phyloP scores from a whole-genome alignment of 2,888 invertebrate genomes.

The Cabera pusaria region DNA sequence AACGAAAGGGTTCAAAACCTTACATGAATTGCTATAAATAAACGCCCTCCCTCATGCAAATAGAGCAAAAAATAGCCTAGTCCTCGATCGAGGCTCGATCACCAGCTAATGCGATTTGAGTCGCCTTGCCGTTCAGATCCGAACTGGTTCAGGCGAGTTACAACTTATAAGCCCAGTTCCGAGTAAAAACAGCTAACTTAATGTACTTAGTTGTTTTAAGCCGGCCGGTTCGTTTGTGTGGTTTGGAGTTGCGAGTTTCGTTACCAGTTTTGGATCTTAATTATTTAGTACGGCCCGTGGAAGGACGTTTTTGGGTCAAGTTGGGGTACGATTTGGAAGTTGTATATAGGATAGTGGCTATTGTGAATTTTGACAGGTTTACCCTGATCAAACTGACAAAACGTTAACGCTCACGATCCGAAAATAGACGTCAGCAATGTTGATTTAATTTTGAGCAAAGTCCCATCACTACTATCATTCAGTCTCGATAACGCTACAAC shows the following conservation, averaged over 20 bases:
- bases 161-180: constrained; percentile 27
- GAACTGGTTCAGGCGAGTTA: constrained; percentile 54
- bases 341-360: too few species aligned
- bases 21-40: too few species aligned
- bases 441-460: too few species aligned
- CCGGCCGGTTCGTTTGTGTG: constrained; percentile 18
- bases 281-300: constrained; percentile 10
- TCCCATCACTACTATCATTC: too few species aligned
- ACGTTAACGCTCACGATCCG: too few species aligned
- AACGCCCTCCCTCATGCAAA: constrained; percentile 5
- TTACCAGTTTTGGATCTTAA: constrained; percentile 16
- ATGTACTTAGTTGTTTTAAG: constrained; percentile 24
- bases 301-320: constrained; percentile 1
- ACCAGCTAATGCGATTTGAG: constrained; percentile 67
- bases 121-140: constrained; percentile 55
- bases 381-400: too few species aligned
- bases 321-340: constrained; percentile 1
- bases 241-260: constrained; percentile 15
- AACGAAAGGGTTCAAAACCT: too few species aligned
- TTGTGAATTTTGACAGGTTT: too few species aligned
- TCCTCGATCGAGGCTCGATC: constrained; percentile 43
- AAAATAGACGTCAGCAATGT: too few species aligned
- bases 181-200: constrained; percentile 22
- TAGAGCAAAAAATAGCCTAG: constrained; percentile 18
- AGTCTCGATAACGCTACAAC: too few species aligned